Conservation (phyloP, 2,888 invertebrate genomes). For the Metopia argyrocephala region DNA sequence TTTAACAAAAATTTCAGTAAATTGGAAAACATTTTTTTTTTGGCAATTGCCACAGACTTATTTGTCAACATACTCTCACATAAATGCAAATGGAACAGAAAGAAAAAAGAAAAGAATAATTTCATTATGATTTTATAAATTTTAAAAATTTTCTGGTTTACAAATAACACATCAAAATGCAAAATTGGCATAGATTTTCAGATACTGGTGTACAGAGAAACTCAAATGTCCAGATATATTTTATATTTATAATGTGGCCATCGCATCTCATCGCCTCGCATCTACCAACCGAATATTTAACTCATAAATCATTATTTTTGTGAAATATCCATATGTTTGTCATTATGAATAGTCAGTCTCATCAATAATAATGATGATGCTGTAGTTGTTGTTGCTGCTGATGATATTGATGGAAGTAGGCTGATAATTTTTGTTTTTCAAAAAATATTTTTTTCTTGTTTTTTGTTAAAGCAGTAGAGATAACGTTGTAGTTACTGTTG, state of each 20-base stretch:
- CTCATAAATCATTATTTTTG: conserved; percentile 64
- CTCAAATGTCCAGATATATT: too few species aligned
- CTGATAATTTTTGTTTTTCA: conserved; percentile 49
- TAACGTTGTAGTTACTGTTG: background rate
- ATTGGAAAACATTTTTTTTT: too few species aligned
- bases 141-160: background rate
- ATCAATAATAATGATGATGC: conserved; percentile 60
- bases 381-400: conserved; percentile 21
- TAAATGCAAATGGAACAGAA: too few species aligned
- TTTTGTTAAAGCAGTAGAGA: background rate
- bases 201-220: too few species aligned
- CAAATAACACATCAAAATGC: too few species aligned
- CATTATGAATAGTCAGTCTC: conserved; percentile 52
- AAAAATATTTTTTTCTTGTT: background rate
- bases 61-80: too few species aligned
- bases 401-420: conserved; percentile 22
- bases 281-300: conserved; percentile 15
- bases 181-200: background rate
- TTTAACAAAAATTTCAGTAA: too few species aligned
- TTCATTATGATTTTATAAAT: background rate
- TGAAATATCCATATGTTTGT: conserved; percentile 63
- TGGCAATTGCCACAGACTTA: too few species aligned
- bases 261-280: background rate
- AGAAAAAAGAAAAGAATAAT: too few species aligned
- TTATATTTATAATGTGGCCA: too few species aligned